Conservation (phyloP, 2,797 vertebrate genomes). For the Gallirallus australis region DNA sequence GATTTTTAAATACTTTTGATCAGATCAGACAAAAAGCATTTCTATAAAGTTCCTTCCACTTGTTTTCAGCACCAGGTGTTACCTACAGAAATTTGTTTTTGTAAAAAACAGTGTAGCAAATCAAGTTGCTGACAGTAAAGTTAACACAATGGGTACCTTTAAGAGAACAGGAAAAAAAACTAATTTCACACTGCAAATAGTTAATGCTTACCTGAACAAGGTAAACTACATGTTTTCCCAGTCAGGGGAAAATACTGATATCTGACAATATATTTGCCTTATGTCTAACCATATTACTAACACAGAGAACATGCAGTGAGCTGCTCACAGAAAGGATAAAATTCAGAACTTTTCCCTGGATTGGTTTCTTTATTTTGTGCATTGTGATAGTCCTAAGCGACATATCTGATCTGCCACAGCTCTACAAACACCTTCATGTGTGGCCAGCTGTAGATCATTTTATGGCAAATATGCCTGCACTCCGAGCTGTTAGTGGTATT, state of each 20-base stretch:
- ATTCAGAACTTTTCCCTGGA: background rate
- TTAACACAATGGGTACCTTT: background rate
- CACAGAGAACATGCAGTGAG: background rate
- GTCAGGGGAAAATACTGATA: background rate
- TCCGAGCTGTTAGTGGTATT: background rate
- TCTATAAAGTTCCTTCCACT: background rate
- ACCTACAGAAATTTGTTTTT: background rate
- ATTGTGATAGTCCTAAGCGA: background rate
- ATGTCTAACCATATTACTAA: background rate
- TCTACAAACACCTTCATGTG: background rate
- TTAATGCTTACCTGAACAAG: background rate
- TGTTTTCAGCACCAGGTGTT: background rate
- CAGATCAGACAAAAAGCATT: background rate
- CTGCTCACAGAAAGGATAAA: background rate
- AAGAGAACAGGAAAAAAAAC: background rate
- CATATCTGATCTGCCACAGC: background rate
- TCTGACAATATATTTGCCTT: background rate
- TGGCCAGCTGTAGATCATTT: background rate
- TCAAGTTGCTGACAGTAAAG: background rate
- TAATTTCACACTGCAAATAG: background rate
- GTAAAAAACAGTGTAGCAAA: background rate
- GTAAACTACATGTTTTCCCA: background rate
- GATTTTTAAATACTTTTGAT: background rate
- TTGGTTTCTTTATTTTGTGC: background rate
- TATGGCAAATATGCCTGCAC: background rate